These are phyloP conservation scores for Trichopoda pennipes DNA, from an alignment of 2,888 invertebrate species.

Conservation along the genomic window DNA sequence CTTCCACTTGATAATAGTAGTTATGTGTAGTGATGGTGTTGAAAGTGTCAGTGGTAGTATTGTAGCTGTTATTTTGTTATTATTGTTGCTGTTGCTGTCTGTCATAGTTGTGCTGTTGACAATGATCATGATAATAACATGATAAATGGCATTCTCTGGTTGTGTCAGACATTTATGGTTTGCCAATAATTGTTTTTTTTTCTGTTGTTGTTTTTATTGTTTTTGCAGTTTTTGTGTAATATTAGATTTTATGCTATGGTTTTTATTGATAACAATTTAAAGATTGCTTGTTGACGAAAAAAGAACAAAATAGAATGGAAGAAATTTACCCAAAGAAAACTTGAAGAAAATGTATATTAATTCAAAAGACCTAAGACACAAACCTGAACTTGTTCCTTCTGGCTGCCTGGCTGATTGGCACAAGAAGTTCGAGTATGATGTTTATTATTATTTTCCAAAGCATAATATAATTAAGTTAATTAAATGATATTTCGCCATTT, in stretches of 20 bases:
- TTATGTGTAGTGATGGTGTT: conserved; percentile 20
- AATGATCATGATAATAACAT: conserved; percentile 64
- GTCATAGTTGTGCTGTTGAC: conserved; percentile 62
- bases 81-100: conserved; percentile 39
- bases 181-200: conserved; percentile 66
- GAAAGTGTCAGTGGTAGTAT: conserved; percentile 12
- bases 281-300: conserved; percentile 33
- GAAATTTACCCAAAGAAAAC: neutral
- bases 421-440: conserved; percentile 48
- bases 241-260: conserved; percentile 66
- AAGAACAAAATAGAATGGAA: neutral
- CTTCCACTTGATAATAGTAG: conserved; percentile 28
- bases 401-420: neutral
- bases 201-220: neutral
- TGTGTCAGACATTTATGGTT: conserved; percentile 69
- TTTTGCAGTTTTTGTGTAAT: conserved; percentile 39
- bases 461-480: conserved; percentile 55
- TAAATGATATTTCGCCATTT: conserved; percentile 51
- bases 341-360: conserved; percentile 25
- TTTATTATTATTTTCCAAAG: conserved; percentile 40
- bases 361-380: conserved; percentile 57
- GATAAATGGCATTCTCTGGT: conserved; percentile 68
- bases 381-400: conserved; percentile 31
- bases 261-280: conserved; percentile 68
- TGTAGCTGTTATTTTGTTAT: conserved; percentile 20